Percentiles rank a stretch among this genome's conserved stretches.
phyloP scores from a whole-genome alignment of 2,113 vertebrate species.

The Stigmatopora argus region DNA sequence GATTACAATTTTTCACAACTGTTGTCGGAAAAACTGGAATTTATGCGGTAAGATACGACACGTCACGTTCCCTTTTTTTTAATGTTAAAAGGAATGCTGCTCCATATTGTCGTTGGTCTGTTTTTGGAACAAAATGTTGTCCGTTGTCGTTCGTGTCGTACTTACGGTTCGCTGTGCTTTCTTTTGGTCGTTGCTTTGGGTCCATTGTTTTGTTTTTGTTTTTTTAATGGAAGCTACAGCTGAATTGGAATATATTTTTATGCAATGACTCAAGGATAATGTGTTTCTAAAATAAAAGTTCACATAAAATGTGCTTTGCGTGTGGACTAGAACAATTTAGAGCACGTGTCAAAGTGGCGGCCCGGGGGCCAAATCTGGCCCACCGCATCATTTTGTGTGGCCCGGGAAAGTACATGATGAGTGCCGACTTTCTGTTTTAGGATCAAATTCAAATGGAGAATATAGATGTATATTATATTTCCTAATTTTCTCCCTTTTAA shows the following conservation, averaged over 20 bases:
- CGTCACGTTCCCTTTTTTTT: slow-evolving; percentile 9
- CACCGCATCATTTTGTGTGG: too few relatives aligned
- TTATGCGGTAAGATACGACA: slow-evolving; percentile 23
- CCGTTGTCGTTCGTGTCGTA: slow-evolving; percentile 11
- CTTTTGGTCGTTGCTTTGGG: slow-evolving; percentile 27
- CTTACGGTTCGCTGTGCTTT: slow-evolving; percentile 16
- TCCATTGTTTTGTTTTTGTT: slow-evolving; percentile 9
- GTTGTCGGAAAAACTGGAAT: slow-evolving; percentile 5
- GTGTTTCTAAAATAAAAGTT: slow-evolving; percentile 42
- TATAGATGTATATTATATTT: too few relatives aligned
- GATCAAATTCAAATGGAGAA: too few relatives aligned
- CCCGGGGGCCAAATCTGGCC: too few relatives aligned
- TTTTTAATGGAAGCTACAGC: slow-evolving; percentile 2
- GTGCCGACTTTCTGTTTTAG: too few relatives aligned
- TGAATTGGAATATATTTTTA: slow-evolving; percentile 36
- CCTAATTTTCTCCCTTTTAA: too few relatives aligned
- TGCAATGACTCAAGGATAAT: slow-evolving; percentile 35
- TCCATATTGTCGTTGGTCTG: background rate
- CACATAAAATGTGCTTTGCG: slow-evolving; percentile 3
- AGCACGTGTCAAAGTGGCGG: too few relatives aligned
- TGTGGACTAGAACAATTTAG: background rate
- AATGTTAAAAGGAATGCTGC: slow-evolving; percentile 15
- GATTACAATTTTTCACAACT: slow-evolving; percentile 15
- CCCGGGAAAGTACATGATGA: too few relatives aligned
- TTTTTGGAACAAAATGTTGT: background rate